Evolutionary conservation across 2,113 vertebrate species (phyloP).

Genomic region (Pandion haliaetus): DNA sequence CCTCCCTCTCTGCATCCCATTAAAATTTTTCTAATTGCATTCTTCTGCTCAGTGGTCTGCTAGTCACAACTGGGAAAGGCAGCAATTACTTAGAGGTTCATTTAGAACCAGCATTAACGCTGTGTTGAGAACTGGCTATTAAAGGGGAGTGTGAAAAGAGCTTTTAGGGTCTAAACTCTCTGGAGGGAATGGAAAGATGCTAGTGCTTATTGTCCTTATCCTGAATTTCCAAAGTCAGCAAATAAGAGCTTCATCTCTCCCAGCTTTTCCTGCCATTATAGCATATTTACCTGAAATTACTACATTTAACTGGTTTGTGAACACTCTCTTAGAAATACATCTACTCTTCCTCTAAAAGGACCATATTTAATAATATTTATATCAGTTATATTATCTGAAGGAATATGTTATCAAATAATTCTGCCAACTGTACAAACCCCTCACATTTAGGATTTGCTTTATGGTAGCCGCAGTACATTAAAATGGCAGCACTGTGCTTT

Average conservation of each 20-base stretch:
- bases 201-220: neutral
- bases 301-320: neutral
- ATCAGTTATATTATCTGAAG: neutral
- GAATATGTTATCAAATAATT: neutral
- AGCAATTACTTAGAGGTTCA: neutral
- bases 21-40: neutral
- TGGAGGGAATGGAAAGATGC: neutral
- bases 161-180: neutral
- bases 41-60: neutral
- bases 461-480: neutral
- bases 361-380: neutral
- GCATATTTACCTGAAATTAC: neutral
- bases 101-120: neutral
- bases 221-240: neutral
- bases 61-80: neutral
- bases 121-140: neutral
- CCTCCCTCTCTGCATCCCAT: neutral
- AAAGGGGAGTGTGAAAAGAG: neutral
- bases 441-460: neutral
- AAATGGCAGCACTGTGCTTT: neutral
- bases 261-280: neutral
- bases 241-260: neutral
- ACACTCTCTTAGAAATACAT: neutral
- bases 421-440: neutral
- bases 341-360: neutral